A percentile compares a stretch with the other conserved stretches of the same genome.
phyloP scores from a whole-genome alignment of 2,113 vertebrate species.

The Bubo scandiacus region DNA sequence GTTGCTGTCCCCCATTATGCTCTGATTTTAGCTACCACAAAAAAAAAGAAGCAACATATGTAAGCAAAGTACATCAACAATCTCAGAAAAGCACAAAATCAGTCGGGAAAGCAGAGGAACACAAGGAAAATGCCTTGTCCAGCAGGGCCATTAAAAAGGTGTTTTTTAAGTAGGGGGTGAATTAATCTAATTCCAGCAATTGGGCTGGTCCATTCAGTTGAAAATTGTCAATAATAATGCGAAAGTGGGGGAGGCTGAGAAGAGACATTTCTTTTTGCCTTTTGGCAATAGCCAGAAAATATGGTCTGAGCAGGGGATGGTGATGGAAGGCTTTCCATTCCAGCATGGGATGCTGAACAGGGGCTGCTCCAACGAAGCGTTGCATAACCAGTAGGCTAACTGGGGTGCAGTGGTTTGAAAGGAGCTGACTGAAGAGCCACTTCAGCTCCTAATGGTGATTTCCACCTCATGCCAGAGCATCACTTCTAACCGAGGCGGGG shows the following conservation, averaged over 20 bases:
- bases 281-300: background rate
- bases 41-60: background rate
- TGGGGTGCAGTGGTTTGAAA: background rate
- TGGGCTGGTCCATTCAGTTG: background rate
- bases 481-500: rapidly evolving
- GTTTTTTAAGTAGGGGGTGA: background rate
- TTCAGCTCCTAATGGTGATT: background rate
- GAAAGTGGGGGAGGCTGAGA: background rate
- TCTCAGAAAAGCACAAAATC: background rate
- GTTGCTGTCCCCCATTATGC: background rate
- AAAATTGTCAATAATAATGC: background rate
- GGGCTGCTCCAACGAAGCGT: rapidly evolving
- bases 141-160: background rate
- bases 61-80: too few relatives aligned
- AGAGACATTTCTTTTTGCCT: background rate
- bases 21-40: background rate
- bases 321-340: background rate
- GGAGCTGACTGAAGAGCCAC: background rate
- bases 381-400: background rate
- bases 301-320: rapidly evolving
- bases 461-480: background rate
- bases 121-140: background rate
- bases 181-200: background rate
- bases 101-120: background rate
- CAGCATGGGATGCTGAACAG: background rate